These are phyloP conservation scores for Vulpes vulpes DNA, from an alignment of 2,113 vertebrate genomes.

Conservation along the genomic window DNA sequence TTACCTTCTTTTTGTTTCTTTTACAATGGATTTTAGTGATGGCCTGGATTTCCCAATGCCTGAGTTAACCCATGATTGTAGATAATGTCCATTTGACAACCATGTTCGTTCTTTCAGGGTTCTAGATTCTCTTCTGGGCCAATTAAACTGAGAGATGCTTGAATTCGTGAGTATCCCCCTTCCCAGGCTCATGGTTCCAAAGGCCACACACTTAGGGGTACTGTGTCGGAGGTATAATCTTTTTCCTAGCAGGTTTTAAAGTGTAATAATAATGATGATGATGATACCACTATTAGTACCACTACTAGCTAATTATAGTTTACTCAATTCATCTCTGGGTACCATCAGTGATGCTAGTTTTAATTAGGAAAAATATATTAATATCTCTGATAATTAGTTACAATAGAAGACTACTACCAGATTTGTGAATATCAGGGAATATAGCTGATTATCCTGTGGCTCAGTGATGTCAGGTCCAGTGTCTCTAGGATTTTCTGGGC, in stretches of 20 bases:
- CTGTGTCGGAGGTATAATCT: neutral
- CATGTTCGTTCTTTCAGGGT: neutral
- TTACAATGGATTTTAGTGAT: neutral
- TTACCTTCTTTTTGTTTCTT: neutral
- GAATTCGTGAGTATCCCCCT: neutral
- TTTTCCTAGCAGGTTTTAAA: neutral
- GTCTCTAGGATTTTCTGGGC: neutral
- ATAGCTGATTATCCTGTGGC: neutral
- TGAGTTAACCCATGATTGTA: neutral
- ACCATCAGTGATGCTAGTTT: neutral
- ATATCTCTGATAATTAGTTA: conserved; percentile 25
- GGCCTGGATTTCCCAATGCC: neutral
- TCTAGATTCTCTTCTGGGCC: neutral
- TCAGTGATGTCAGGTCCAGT: neutral
- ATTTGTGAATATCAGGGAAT: neutral
- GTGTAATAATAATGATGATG: neutral
- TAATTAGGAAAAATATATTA: conserved; percentile 36
- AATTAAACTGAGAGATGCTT: neutral
- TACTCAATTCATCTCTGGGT: neutral
- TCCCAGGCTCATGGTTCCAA: neutral
- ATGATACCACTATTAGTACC: neutral
- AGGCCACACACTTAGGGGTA: rapidly evolving
- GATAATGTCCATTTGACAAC: neutral
- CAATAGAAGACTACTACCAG: neutral
- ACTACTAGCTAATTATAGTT: neutral